These are phyloP conservation scores for Cheilosia vulpina DNA, from an alignment of 2,888 invertebrate species.

Conservation along the genomic window DNA sequence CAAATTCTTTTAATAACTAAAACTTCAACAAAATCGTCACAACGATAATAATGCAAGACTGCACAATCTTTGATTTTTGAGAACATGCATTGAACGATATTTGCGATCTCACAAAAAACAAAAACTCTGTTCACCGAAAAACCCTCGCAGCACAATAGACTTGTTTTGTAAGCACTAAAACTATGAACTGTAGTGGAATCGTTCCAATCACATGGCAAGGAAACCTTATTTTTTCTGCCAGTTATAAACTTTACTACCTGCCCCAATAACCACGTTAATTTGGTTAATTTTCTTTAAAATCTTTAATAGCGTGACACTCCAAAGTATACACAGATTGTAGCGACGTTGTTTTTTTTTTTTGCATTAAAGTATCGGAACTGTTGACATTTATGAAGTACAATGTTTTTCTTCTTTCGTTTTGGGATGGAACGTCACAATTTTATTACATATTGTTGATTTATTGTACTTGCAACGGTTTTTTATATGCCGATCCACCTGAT, in stretches of 20 bases:
- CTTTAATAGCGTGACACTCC: neutral
- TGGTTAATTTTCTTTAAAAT: slow-evolving; percentile 7
- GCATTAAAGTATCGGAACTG: too few species aligned
- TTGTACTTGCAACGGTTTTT: too few species aligned
- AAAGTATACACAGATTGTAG: neutral
- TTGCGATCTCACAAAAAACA: neutral
- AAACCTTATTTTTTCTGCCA: neutral
- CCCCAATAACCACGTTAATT: slow-evolving; percentile 38
- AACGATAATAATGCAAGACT: neutral
- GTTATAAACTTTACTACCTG: slow-evolving; percentile 33
- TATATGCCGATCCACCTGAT: too few species aligned
- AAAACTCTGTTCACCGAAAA: neutral
- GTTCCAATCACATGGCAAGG: slow-evolving; percentile 24
- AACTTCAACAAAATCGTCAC: neutral
- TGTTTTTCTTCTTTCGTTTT: too few species aligned
- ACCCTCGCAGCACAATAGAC: neutral
- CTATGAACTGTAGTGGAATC: neutral
- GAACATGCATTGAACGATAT: neutral
- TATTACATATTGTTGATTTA: too few species aligned
- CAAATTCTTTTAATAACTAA: neutral
- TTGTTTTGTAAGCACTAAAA: slow-evolving; percentile 8
- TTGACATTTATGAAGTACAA: too few species aligned
- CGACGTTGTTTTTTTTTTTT: neutral
- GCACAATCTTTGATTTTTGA: neutral
- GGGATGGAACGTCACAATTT: too few species aligned